Base-by-base conservation (phyloP, 2,113 vertebrate species). In the Danionella cerebrum region DNA sequence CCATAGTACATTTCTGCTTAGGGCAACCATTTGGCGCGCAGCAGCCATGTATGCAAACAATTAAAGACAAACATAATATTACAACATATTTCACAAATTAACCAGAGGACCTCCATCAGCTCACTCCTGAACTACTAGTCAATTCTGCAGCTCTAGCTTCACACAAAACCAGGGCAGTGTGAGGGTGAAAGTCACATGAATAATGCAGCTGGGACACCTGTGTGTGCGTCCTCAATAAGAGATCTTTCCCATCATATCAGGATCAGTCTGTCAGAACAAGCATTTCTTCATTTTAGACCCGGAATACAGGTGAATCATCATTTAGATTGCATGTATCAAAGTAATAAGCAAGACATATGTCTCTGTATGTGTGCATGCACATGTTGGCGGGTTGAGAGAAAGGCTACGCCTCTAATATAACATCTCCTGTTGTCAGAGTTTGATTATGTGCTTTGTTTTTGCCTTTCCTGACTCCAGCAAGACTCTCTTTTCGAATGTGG, bases 231-330 rank as follows among this genome's bases (percentile, higher is more conserved):
- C 76, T 41, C 73, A 83, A 83, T 80, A 74, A 80, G 80, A 84
- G 76, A 82, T 79, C 69, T 74, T 80, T 88, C 82, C 79, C 80
- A 76, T 85, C 82, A 76, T 79, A 75, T 81, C 78, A 80, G 78
- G 80, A 83, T 82, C 79, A 76, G 72, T 79, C 82, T 55, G 76
- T 84, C 78, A 79, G 76, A 65, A 69, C 67, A 5, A 33, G 71
- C 83, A 82, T 75, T 78, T 71, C 42, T 21, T 19, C 63, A 55
- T 71, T 71, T 74, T 75, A 8, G 5, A 57, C 53, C n/a, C 22
- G 35, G 55, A 24, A 77, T 63, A 72, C 76, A 70, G 64, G 10
- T 18, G 80, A 85, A 85, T 87, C 75, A 47, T 21, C 82, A 85
- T 84, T 70, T 24, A 53, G 52, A 53, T 69, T 36, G 52, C 36